phyloP scores from a whole-genome alignment of 35 echinoderm and acorn worm species.

The Apostichopus parvimensis region DNA sequence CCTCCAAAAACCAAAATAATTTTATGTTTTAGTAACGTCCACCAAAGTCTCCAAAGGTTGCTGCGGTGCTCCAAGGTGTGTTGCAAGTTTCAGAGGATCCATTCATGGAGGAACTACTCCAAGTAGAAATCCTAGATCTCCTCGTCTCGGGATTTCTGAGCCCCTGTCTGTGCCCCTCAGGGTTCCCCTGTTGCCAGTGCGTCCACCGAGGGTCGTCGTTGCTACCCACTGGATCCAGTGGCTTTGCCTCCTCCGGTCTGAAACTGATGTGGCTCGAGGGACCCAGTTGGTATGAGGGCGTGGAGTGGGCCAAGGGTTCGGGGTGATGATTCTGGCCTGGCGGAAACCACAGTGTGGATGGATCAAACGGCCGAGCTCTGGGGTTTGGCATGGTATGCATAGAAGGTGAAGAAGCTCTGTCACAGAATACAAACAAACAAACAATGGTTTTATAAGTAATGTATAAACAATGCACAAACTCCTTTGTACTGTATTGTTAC shows the following conservation, averaged over 20 bases:
- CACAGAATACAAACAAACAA: background rate
- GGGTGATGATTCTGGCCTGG: background rate
- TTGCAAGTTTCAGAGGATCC: slow-evolving; percentile 4
- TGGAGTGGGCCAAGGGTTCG: slow-evolving; percentile 76
- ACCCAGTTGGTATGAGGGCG: slow-evolving; percentile 65
- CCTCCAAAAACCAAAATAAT: background rate
- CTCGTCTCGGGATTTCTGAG: background rate
- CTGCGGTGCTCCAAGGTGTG: slow-evolving; percentile 12
- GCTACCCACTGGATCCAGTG: too few relatives aligned
- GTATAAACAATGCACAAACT: too few relatives aligned
- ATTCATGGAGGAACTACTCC: background rate
- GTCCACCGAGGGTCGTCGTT: background rate
- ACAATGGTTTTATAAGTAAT: background rate
- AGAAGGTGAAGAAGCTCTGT: slow-evolving; percentile 36
- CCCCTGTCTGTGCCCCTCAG: background rate
- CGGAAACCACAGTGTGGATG: slow-evolving; percentile 43
- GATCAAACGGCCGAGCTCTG: slow-evolving; percentile 24
- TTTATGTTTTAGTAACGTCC: background rate
- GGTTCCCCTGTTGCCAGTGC: background rate
- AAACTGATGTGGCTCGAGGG: slow-evolving; percentile 35
- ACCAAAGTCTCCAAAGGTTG: slow-evolving; percentile 21
- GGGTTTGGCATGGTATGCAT: slow-evolving; percentile 16
- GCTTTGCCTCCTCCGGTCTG: background rate
- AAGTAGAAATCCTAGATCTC: slow-evolving; percentile 21
- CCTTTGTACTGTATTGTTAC: too few relatives aligned